phyloP scores from a whole-genome alignment of 2,113 vertebrate species.

The Heterotilapia buettikoferi region DNA sequence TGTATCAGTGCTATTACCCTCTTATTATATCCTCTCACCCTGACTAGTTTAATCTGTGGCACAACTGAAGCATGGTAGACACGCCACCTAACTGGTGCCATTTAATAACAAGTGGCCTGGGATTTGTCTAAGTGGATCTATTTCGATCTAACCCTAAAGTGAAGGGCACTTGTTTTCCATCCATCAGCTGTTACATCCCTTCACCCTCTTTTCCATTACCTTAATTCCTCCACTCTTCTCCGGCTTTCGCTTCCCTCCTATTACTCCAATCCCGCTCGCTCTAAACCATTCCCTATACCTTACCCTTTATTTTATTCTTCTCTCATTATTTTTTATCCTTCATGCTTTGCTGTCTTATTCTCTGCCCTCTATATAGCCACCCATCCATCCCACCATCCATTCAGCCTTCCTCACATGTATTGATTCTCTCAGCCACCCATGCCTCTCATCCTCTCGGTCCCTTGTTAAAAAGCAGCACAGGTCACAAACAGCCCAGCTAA shows the following conservation, averaged over 20 bases:
- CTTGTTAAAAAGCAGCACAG: conserved; percentile 33
- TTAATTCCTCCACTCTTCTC: background rate
- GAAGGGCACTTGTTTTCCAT: conserved; percentile 49
- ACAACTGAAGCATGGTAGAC: conserved; percentile 7
- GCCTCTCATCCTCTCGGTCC: background rate
- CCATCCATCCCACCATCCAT: conserved; percentile 17
- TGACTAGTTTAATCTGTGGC: conserved; percentile 10
- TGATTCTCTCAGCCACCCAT: conserved; percentile 15
- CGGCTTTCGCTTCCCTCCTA: background rate
- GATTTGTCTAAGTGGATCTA: conserved; percentile 51
- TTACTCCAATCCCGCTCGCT: background rate
- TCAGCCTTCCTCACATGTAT: conserved; percentile 36
- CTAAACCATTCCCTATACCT: background rate
- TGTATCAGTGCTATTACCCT: background rate
- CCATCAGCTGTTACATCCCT: conserved; percentile 4
- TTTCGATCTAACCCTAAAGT: conserved; percentile 47
- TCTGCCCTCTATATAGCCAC: background rate
- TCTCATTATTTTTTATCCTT: conserved; percentile 27
- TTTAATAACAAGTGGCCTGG: conserved; percentile 51
- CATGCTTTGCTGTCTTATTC: background rate
- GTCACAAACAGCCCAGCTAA: conserved; percentile 10
- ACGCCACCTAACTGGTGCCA: conserved; percentile 16
- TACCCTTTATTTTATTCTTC: background rate
- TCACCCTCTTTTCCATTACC: background rate
- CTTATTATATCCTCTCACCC: background rate